Conservation (phyloP, 2,888 invertebrate species). For the Branchellion lobata region DNA sequence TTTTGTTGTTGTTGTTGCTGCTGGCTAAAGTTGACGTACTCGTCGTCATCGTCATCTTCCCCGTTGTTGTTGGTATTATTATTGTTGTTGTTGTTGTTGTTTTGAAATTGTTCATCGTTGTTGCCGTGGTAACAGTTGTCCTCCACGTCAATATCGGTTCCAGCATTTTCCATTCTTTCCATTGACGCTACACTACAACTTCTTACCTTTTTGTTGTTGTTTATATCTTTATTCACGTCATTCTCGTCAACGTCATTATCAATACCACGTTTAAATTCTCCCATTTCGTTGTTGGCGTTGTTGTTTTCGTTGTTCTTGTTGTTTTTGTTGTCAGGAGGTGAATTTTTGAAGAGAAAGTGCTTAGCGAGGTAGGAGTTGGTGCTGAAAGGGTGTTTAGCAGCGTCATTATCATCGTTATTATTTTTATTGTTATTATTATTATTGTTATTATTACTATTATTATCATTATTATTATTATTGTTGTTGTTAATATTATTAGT, state of each 20-base stretch:
- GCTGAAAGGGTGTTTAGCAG: conserved; percentile 8
- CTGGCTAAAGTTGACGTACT: conserved; percentile 8
- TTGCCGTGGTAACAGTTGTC: neutral
- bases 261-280: neutral
- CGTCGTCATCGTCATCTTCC: neutral
- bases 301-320: conserved; percentile 20
- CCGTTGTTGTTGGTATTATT: neutral
- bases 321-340: neutral
- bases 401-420: neutral
- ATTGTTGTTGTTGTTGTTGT: neutral
- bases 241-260: neutral
- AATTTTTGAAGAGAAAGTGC: conserved; percentile 17
- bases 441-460: neutral
- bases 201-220: no score
- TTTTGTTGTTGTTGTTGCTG: conserved; percentile 25
- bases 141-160: conserved; percentile 25
- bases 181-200: no score
- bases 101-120: neutral
- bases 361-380: neutral
- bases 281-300: neutral
- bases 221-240: neutral
- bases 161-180: neutral
- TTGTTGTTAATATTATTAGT: neutral
- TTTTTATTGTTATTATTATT: neutral
- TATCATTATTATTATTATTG: conserved; percentile 1